A percentile compares a stretch with the other conserved stretches of the same genome.
Conservation (phyloP, 2,888 invertebrate species). For the Dioctria rufipes region DNA sequence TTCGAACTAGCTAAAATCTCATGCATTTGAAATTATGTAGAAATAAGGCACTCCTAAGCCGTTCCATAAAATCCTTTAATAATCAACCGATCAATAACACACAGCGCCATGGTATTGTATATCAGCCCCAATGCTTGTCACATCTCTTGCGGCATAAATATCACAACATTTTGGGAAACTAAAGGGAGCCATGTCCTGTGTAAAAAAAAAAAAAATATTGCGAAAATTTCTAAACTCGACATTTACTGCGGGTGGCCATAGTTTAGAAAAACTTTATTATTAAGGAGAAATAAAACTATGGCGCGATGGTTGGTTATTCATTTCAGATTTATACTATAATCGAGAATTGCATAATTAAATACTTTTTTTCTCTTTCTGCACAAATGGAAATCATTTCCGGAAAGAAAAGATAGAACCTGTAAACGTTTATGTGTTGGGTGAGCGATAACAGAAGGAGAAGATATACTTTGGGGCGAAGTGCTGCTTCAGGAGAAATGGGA, state of each 20-base stretch:
- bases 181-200: not conserved
- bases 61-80: slow-evolving; percentile 16
- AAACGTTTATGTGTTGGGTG: slow-evolving; percentile 42
- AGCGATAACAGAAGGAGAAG: slow-evolving; percentile 28
- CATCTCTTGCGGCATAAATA: slow-evolving; percentile 23
- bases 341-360: not conserved
- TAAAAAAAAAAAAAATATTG: not conserved
- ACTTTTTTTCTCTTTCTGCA: slow-evolving; percentile 15
- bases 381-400: slow-evolving; percentile 19
- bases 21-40: not conserved
- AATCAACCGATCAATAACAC: slow-evolving; percentile 44
- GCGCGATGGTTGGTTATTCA: not conserved
- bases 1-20: not conserved
- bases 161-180: not conserved
- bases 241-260: not conserved
- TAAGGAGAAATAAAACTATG: not conserved
- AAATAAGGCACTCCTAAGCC: not conserved
- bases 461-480: slow-evolving; percentile 4
- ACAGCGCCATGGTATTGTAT: slow-evolving; percentile 11
- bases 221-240: not conserved
- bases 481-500: slow-evolving; percentile 27
- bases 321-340: not conserved
- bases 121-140: slow-evolving; percentile 4
- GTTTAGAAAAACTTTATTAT: not conserved
- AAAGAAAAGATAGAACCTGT: slow-evolving; percentile 39